phyloP scores from a whole-genome alignment of 2,888 invertebrate genomes.

The Rhagophthalmus giganteus region DNA sequence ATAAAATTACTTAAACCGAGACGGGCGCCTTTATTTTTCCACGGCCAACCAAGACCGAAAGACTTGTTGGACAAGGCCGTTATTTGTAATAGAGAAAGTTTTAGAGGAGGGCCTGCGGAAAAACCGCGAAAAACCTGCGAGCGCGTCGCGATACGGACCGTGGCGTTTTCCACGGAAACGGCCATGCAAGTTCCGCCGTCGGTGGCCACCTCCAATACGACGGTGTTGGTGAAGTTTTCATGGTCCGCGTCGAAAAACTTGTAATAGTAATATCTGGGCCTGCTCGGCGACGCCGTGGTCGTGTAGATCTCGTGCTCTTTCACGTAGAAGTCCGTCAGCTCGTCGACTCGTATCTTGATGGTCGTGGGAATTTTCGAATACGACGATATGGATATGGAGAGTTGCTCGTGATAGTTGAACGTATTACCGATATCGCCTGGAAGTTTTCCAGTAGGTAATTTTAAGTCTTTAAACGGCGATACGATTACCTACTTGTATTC shows the following conservation, averaged over 20 bases:
- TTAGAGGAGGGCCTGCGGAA: too few species aligned
- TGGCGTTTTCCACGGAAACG: slow-evolving; percentile 76
- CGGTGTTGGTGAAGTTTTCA: slow-evolving; percentile 48
- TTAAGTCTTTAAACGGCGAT: slow-evolving; percentile 62
- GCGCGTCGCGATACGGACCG: too few species aligned
- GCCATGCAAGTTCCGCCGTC: slow-evolving; percentile 72
- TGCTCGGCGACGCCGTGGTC: slow-evolving; percentile 44
- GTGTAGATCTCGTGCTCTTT: slow-evolving; percentile 50
- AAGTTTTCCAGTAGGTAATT: slow-evolving; percentile 74
- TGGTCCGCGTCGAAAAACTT: slow-evolving; percentile 55
- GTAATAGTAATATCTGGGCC: slow-evolving; percentile 66
- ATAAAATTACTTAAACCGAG: too few species aligned
- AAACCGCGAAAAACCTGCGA: too few species aligned
- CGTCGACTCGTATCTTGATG: slow-evolving; percentile 62
- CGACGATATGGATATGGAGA: slow-evolving; percentile 65
- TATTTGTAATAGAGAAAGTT: too few species aligned
- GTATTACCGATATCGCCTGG: slow-evolving; percentile 76
- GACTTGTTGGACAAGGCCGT: too few species aligned
- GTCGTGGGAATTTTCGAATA: slow-evolving; percentile 59
- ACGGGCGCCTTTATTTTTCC: too few species aligned
- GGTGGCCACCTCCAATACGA: slow-evolving; percentile 67
- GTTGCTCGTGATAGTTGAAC: slow-evolving; percentile 44
- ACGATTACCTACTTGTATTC: slow-evolving; percentile 2
- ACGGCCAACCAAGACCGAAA: too few species aligned
- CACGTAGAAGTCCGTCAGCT: slow-evolving; percentile 61